Evolutionary conservation across 2,888 invertebrate species (phyloP).

Genomic region (Limnephilus rhombicus): DNA sequence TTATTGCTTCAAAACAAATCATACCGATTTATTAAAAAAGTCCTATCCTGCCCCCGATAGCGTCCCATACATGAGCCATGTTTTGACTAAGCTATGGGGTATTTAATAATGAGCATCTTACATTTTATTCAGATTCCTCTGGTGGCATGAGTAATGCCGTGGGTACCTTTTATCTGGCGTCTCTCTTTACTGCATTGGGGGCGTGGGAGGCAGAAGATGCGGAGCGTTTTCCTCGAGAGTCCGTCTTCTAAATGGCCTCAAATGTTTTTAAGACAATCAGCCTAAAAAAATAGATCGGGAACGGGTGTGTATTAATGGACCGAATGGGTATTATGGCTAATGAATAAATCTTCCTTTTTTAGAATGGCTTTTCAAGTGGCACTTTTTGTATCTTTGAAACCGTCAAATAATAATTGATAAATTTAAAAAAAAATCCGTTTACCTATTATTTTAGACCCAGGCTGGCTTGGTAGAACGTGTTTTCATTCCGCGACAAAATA

Average conservation of each 20-base stretch:
- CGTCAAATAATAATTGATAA: too few species aligned
- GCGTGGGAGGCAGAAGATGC: slow-evolving; percentile 28
- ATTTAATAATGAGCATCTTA: slow-evolving; percentile 66
- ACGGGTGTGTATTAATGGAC: slow-evolving; percentile 26
- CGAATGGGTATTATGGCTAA: not conserved
- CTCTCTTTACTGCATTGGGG: slow-evolving; percentile 6
- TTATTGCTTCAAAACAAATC: not conserved
- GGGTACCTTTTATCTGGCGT: not conserved
- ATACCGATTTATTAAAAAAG: not conserved
- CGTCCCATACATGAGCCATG: slow-evolving; percentile 55
- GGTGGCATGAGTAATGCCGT: slow-evolving; percentile 56
- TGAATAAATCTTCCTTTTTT: not conserved
- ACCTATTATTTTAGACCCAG: too few species aligned
- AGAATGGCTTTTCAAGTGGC: not conserved
- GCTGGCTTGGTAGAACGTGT: too few species aligned
- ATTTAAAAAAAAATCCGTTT: too few species aligned
- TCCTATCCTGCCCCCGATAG: slow-evolving; percentile 30
- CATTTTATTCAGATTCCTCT: slow-evolving; percentile 66
- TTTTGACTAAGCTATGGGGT: slow-evolving; percentile 66
- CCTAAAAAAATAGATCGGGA: slow-evolving; percentile 60
- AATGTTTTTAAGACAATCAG: slow-evolving; percentile 57
- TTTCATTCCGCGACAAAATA: too few species aligned
- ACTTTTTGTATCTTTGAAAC: too few species aligned
- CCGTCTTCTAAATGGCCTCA: slow-evolving; percentile 56
- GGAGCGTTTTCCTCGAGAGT: not conserved